Base-by-base conservation (phyloP, 2,113 vertebrate genomes). In the Silurus meridionalis region DNA sequence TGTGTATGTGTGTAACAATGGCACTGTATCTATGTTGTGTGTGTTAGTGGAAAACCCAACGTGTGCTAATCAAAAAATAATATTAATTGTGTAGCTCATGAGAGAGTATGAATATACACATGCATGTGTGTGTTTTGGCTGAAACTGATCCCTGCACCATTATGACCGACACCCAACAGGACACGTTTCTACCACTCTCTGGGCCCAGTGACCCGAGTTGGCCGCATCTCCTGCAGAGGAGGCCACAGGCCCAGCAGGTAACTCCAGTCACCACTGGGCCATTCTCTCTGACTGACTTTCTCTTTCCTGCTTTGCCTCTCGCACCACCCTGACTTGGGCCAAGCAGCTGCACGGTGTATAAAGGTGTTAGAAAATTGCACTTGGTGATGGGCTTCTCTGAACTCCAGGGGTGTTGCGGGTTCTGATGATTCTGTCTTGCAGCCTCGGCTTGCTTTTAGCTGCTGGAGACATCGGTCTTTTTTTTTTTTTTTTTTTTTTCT, bases 131-230 rank as follows among this genome's bases (percentile, higher is more conserved):
- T 87, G 78, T 89, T 57, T 63, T 66, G 81, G 74, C 82, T 72
- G 61, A 50, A 77, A 86, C 87, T 90, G 87, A 90, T 83, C 82
- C 61, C 82, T 89, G 74, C 83, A 85, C 50, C 58, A 37, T 78
- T 89, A 87, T 92, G 90, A 96, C 97, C 97, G 95, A 97, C 96
- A 96, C 96, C 93, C 96, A 95, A 98, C 98, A 99, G 98, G 98
- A 97, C 94, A 95, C 98, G 97, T 93, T 97, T 99, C 95, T 99
- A 99, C 97, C 97, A 98, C 95, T 99, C 98, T 95, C 96, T 99
- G 95, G 97, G 98, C 90, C 97, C 98, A 93, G 95, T 98, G 95
- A 97, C 97, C 96, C 96, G 97, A 94, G 95, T 97, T 96, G 95
- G 96, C 96, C 96, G 98, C 94, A 98, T 98, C 96, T 96, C 97